Evolutionary conservation across 2,113 vertebrate genomes (phyloP), one percentile per base, ranked within the genome.

Genomic region (Neolamprologus sp.): DNA sequence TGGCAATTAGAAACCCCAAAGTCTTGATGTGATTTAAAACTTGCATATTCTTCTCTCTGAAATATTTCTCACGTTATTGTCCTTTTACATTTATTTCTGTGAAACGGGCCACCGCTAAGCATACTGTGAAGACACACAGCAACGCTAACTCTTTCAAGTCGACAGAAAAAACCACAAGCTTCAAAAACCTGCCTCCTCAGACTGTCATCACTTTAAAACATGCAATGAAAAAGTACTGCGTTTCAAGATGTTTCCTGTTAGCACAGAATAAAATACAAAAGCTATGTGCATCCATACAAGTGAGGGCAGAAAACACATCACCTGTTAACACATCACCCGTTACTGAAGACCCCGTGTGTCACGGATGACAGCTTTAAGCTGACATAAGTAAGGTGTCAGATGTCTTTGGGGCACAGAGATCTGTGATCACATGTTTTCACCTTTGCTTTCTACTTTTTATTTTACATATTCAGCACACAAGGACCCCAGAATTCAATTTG

Each of bases 321-420:
- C 7, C 16, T 2, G 4, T 75, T 12, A 53, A 83, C 73, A 30
- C 21, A 57, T 23, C 47, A 35, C 71, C 23, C 11, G 33, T 54
- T 13, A 30, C 51, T 47, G 33, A 54, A 55, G 81, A 82, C 78
- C 68, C 40, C 14, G 37, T n/a, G 75, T 92, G 92, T 94, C 91
- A 92, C 92, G 91, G 93, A 87, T 87, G 88, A 51, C 40, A n/a
- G 45, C 85, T 82, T 94, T 85, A 90, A 7, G 21, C 83, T 85
- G 90, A 93, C 88, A 94, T 71, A 82, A 85, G 84, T 58, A 47
- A 16, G 85, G 87, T 84, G 80, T 93, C 83, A 11, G 6, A 57
- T 92, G 88, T 81, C 83, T 60, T 9, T 53, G 40, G 54, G 87
- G 63, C 75, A 81, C 35, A 58, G 42, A 51, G 37, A 53, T 1